Base-by-base conservation (phyloP, 1,140 invertebrate species). In the Drosophila nigromelanica region DNA sequence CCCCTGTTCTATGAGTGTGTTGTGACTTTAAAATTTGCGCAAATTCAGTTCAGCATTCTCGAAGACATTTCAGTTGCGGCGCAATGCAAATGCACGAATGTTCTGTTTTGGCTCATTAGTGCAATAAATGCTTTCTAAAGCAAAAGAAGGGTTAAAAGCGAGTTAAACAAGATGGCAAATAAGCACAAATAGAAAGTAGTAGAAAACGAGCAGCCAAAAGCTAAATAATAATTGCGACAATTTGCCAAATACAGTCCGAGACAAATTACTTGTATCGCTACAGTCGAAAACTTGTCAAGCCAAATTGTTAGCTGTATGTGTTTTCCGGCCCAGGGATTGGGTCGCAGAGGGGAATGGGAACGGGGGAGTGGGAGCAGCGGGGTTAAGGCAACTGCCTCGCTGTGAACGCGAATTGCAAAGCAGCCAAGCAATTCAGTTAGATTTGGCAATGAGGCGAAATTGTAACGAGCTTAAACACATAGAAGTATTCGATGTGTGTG, bases 141-240 rank as follows among this genome's bases (percentile, higher is more conserved):
- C 18, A 18, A 18, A 18, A 18, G 1, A 18, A 39, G 12, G 21
- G 11, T 8, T 24, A 33, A 33, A 6, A 33, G 30, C 30, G 21
- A 24, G 21, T 4, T 24, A 24, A 24, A 33, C 5, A 33, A 33
- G 30, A 33, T 1, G 7, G 7, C 5, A 8, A 33, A 33, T 8
- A 33, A 33, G 30, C 30, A 33, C 30, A 33, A 33, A 33, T 33
- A 33, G 7, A 33, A 18, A 18, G 2, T 6, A 8, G 11, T 12
- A 48, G 40, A 67, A 52, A 47, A 72, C 45, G 62, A 24, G 54
- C 54, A 72, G 45, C 52, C 52, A 68, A 73, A 61, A 33, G 70
- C 70, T 7, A 81, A 87, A 82, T 87, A 82, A 87, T 87, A 82
- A 87, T 82, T 86, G 78, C 78, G 70, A 61, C 83, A 86, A 86